These are phyloP conservation scores for Channa maculata DNA, from an alignment of 2,113 vertebrate genomes.

Conservation along the genomic window DNA sequence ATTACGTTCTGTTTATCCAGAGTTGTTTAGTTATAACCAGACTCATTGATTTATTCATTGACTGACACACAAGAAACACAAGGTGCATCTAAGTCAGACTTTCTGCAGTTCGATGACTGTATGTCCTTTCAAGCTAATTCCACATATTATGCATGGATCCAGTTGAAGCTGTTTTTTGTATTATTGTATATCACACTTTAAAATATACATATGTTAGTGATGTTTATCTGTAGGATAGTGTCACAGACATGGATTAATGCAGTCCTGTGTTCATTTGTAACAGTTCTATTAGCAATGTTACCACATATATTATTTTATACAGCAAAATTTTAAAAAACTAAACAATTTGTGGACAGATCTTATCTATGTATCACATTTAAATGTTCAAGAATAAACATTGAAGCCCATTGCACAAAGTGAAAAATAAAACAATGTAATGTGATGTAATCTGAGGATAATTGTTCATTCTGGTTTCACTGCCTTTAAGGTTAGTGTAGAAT, in stretches of 20 bases:
- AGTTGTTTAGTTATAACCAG: constrained; percentile 49
- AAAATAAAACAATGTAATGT: not conserved
- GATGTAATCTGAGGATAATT: not conserved
- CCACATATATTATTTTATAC: not conserved
- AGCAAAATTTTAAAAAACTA: not conserved
- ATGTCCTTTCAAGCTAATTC: constrained; percentile 75
- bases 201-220: constrained; percentile 59
- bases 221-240: constrained; percentile 62
- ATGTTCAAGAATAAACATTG: not conserved
- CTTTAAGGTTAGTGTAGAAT: not conserved
- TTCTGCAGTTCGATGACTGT: constrained; percentile 53
- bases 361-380: not conserved
- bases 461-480: not conserved
- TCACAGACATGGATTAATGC: constrained; percentile 54
- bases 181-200: constrained; percentile 73
- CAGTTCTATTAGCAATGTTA: not conserved
- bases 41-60: too few species aligned
- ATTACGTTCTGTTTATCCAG: constrained; percentile 32
- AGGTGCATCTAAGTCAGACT: constrained; percentile 58
- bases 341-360: not conserved
- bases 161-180: constrained; percentile 76
- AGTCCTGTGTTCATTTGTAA: constrained; percentile 3
- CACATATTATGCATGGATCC: constrained; percentile 76
- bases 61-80: not conserved
- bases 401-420: too few species aligned